These are phyloP conservation scores for Pitta sordida DNA, from an alignment of 2,113 vertebrate genomes.

Conservation along the genomic window DNA sequence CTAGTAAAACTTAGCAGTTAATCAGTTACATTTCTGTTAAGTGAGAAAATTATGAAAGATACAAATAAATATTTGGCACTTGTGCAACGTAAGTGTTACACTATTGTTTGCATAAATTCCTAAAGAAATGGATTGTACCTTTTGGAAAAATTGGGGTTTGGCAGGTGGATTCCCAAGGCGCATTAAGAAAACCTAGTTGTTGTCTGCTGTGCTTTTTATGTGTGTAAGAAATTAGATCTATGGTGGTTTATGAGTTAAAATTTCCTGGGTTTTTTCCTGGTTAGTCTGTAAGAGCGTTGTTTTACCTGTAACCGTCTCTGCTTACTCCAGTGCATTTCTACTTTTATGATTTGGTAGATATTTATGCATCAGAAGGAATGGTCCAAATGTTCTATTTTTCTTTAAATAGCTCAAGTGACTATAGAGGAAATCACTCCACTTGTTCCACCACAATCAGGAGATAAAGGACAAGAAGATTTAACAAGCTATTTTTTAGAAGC, in stretches of 20 bases:
- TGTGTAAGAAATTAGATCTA: not conserved
- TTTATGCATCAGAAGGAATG: not conserved
- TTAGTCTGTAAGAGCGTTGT: not conserved
- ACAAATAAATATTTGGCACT: not conserved
- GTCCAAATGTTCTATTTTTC: not conserved
- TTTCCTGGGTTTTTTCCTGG: not conserved
- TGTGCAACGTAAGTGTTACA: not conserved
- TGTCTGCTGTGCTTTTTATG: not conserved
- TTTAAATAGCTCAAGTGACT: slow-evolving; percentile 87
- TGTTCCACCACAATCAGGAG: slow-evolving; percentile 95
- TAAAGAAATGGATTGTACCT: not conserved
- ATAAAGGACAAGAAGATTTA: slow-evolving; percentile 98
- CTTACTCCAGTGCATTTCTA: not conserved
- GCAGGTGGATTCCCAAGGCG: not conserved
- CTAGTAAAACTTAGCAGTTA: not conserved
- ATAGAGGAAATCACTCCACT: slow-evolving; percentile 97
- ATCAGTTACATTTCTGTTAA: not conserved
- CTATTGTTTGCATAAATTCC: not conserved
- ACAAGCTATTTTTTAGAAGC: slow-evolving; percentile 98
- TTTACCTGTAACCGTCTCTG: not conserved
- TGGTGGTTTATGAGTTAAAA: not conserved
- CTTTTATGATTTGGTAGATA: not conserved
- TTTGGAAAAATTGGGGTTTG: not conserved
- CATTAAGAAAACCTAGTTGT: not conserved
- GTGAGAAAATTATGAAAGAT: not conserved